phyloP scores from a whole-genome alignment of 2,113 vertebrate genomes.

The Turdus rufiventris region DNA sequence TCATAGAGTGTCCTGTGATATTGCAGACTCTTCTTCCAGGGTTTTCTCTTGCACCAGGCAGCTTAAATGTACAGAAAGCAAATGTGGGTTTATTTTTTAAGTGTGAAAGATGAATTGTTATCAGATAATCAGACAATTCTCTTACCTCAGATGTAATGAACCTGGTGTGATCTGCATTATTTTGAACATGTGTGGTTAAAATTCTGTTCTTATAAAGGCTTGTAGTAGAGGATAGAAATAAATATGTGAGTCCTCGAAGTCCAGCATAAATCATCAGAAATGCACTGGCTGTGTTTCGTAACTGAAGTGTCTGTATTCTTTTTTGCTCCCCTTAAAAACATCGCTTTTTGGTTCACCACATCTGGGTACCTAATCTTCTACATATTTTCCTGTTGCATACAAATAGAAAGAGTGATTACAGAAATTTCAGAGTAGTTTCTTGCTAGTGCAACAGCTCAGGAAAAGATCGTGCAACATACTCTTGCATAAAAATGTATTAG shows the following conservation, averaged over 20 bases:
- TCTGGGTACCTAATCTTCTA: not conserved
- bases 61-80: not conserved
- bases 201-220: not conserved
- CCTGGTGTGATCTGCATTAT: not conserved
- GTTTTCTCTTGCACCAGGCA: not conserved
- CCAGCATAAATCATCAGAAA: not conserved
- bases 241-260: not conserved
- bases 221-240: not conserved
- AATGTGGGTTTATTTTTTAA: not conserved
- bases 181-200: not conserved
- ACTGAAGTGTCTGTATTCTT: not conserved
- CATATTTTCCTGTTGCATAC: not conserved
- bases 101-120: not conserved
- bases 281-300: not conserved
- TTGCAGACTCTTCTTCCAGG: not conserved
- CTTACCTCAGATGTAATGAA: not conserved
- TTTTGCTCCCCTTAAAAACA: not conserved
- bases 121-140: not conserved
- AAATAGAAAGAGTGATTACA: not conserved
- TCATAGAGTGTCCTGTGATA: not conserved
- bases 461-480: not conserved
- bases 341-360: not conserved
- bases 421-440: not conserved
- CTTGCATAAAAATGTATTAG: not conserved
- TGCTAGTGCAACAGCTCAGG: not conserved